Percentiles rank a stretch among this genome's conserved stretches.
These are phyloP conservation scores for Chelonus formosanus DNA, from an alignment of 2,888 invertebrate genomes.

Conservation along the genomic window DNA sequence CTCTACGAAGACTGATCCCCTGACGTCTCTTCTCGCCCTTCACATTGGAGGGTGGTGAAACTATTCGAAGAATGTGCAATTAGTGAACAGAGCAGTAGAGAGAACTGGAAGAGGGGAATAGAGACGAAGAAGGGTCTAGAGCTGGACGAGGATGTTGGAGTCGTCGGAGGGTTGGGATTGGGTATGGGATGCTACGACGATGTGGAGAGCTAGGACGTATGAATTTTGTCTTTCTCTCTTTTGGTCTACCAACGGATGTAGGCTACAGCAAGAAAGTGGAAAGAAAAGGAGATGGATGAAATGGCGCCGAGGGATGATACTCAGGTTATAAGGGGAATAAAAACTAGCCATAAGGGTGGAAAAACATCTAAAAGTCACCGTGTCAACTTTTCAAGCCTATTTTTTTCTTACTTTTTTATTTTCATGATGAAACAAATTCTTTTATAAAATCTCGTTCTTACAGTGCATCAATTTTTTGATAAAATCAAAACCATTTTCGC, in stretches of 20 bases:
- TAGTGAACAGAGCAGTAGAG: slow-evolving; percentile 81
- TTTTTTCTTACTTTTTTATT: not conserved
- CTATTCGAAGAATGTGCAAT: slow-evolving; percentile 98
- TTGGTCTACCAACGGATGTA: slow-evolving; percentile 4
- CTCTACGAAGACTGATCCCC: slow-evolving; percentile 49
- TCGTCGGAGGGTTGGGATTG: slow-evolving; percentile 20
- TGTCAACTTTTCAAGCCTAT: slow-evolving; percentile 45
- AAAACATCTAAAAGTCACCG: slow-evolving; percentile 47
- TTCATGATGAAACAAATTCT: too few species aligned
- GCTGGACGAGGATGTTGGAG: slow-evolving; percentile 26
- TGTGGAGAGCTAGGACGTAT: slow-evolving; percentile 30
- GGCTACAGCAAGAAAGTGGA: slow-evolving; percentile 55
- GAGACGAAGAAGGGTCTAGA: slow-evolving; percentile 21
- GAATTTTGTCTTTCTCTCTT: slow-evolving; percentile 21
- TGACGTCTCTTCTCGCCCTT: slow-evolving; percentile 67
- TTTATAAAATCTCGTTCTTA: too few species aligned
- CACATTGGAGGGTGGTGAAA: slow-evolving; percentile 72
- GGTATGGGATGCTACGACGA: slow-evolving; percentile 29
- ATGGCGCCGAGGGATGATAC: slow-evolving; percentile 45
- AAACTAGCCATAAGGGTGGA: slow-evolving; percentile 35
- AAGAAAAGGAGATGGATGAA: slow-evolving; percentile 65
- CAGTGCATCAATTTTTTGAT: too few species aligned
- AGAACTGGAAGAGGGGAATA: slow-evolving; percentile 30
- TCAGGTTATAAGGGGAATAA: slow-evolving; percentile 26
- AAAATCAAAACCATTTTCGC: too few species aligned